phyloP scores from a whole-genome alignment of 2,113 vertebrate species.

The Oxygymnocypris stewartii region DNA sequence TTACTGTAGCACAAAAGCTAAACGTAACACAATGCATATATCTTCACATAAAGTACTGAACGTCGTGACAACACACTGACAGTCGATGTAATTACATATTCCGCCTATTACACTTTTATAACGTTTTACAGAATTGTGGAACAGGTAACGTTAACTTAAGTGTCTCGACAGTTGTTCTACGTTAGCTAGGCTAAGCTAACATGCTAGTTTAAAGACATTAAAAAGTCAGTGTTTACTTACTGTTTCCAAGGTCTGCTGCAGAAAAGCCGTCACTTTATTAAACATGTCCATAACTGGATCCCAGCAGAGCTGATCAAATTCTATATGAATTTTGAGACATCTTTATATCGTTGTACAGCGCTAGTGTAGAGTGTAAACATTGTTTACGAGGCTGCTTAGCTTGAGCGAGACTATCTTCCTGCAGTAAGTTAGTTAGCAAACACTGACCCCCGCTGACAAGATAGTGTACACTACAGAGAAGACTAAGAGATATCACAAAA shows the following conservation, averaged over 20 bases:
- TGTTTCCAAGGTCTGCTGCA: constrained; percentile 72
- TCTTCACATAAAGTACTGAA: not conserved
- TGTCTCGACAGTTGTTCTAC: not conserved
- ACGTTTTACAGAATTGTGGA: not conserved
- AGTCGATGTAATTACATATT: not conserved
- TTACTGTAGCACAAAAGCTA: not conserved
- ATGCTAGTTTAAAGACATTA: not conserved
- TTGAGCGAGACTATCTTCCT: not conserved
- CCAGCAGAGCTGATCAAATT: not conserved
- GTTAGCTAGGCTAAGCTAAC: constrained; percentile 12
- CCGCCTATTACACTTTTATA: not conserved
- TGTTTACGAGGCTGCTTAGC: constrained; percentile 4
- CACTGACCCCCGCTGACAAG: not conserved
- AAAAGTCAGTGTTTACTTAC: constrained; percentile 59
- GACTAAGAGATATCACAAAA: not conserved
- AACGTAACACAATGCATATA: not conserved
- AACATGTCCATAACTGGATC: constrained; percentile 66
- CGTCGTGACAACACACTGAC: not conserved
- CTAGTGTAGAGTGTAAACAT: constrained; percentile 14
- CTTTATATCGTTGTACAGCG: not conserved
- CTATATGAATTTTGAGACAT: not conserved
- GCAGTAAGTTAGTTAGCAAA: not conserved
- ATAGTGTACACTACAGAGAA: not conserved
- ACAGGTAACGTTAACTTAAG: not conserved
- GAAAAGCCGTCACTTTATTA: constrained; percentile 62